Conservation (phyloP, 2,113 vertebrate species). For the Potamarius usumacintae region DNA sequence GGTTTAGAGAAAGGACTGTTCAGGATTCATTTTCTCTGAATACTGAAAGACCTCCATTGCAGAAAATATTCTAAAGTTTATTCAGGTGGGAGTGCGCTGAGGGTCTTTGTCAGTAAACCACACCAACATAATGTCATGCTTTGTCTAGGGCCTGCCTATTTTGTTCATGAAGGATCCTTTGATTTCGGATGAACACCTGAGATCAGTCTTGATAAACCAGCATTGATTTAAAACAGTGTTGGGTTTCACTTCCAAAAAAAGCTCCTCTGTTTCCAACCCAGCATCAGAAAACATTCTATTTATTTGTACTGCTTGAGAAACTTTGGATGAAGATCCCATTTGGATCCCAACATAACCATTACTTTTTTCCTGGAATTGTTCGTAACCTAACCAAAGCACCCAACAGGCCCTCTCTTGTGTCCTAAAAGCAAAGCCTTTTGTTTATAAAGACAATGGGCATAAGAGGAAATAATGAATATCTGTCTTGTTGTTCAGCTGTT, state of each 20-base stretch:
- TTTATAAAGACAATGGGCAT: neutral
- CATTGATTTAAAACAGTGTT: slow-evolving; percentile 47
- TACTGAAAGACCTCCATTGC: neutral
- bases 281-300: slow-evolving; percentile 23
- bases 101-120: neutral
- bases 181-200: slow-evolving; percentile 23
- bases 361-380: slow-evolving; percentile 3
- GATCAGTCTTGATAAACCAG: slow-evolving; percentile 32
- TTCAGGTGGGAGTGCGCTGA: neutral
- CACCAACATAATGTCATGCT: slow-evolving; percentile 11
- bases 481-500: neutral
- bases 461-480: slow-evolving; percentile 9
- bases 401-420: neutral
- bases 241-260: slow-evolving; percentile 38
- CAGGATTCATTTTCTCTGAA: neutral
- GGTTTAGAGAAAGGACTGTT: neutral
- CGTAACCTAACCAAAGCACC: slow-evolving; percentile 16
- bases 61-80: neutral
- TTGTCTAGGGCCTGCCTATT: neutral
- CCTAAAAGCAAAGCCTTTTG: neutral
- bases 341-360: slow-evolving; percentile 12
- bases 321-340: slow-evolving; percentile 2
- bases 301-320: slow-evolving; percentile 23
- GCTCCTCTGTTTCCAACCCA: slow-evolving; percentile 9
- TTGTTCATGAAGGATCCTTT: slow-evolving; percentile 8